phyloP scores from a whole-genome alignment of 2,113 vertebrate species.

The Delphinapterus leucas region DNA sequence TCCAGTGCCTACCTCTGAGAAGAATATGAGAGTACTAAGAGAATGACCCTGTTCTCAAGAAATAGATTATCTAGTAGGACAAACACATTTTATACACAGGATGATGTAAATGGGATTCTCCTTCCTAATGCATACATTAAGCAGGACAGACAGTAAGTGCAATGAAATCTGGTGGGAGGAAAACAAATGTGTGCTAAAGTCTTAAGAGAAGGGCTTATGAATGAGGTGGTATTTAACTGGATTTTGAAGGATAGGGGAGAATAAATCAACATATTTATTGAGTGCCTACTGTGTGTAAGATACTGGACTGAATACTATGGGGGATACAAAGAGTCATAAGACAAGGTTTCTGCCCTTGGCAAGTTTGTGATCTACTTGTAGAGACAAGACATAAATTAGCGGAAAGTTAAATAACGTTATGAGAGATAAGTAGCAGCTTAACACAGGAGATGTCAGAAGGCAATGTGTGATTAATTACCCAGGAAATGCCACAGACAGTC shows the following conservation, averaged over 20 bases:
- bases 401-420: conserved; percentile 46
- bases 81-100: neutral
- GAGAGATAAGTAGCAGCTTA: conserved; percentile 44
- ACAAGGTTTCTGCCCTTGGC: conserved; percentile 1
- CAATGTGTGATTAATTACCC: neutral
- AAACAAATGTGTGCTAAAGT: neutral
- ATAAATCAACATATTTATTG: conserved; percentile 13
- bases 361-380: conserved; percentile 34
- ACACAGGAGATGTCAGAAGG: neutral
- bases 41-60: neutral
- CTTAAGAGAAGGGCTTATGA: neutral
- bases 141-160: neutral
- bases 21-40: neutral
- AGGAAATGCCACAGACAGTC: neutral
- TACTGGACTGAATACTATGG: neutral
- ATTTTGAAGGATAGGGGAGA: conserved; percentile 32
- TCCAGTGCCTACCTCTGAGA: neutral
- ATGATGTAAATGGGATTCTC: neutral
- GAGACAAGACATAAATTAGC: conserved; percentile 36
- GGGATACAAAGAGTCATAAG: conserved; percentile 18
- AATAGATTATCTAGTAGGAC: neutral
- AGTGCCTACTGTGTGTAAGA: neutral
- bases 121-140: neutral
- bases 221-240: neutral
- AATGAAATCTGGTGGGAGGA: neutral